Evolutionary conservation across 2,888 invertebrate genomes (phyloP).

Genomic region (Ethmia dodecea): DNA sequence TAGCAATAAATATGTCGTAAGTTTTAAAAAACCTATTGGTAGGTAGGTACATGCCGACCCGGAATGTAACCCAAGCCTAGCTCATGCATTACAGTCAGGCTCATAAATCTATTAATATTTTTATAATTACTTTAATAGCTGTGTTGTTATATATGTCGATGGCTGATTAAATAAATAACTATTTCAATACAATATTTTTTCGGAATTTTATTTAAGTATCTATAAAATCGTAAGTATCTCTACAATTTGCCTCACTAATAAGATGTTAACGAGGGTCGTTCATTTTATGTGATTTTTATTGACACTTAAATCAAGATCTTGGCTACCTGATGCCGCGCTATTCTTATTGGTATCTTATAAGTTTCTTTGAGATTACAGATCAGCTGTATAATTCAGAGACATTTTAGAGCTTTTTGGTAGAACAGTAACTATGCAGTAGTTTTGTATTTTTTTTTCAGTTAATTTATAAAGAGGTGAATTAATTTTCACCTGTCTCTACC

Average conservation of each 20-base stretch:
- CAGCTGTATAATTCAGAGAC: conserved; percentile 25
- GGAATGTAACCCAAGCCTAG: too few species aligned
- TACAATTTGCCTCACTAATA: conserved; percentile 66
- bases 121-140: too few species aligned
- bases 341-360: conserved; percentile 59
- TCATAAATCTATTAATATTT: too few species aligned
- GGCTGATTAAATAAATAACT: too few species aligned
- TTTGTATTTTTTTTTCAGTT: conserved; percentile 10
- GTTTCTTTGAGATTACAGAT: conserved; percentile 25
- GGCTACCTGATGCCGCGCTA: conserved; percentile 40
- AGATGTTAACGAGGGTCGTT: conserved; percentile 70
- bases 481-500: conserved; percentile 20
- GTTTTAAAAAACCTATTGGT: too few species aligned
- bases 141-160: too few species aligned
- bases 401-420: conserved; percentile 48
- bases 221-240: conserved; percentile 58
- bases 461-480: conserved; percentile 23
- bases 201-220: conserved; percentile 44
- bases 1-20: too few species aligned
- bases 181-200: conserved; percentile 43
- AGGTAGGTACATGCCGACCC: too few species aligned
- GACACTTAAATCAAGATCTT: conserved; percentile 50
- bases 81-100: too few species aligned
- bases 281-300: conserved; percentile 70
- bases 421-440: conserved; percentile 10